Base-by-base conservation (phyloP, 2,888 invertebrate species). In the Tiliacea aurago region DNA sequence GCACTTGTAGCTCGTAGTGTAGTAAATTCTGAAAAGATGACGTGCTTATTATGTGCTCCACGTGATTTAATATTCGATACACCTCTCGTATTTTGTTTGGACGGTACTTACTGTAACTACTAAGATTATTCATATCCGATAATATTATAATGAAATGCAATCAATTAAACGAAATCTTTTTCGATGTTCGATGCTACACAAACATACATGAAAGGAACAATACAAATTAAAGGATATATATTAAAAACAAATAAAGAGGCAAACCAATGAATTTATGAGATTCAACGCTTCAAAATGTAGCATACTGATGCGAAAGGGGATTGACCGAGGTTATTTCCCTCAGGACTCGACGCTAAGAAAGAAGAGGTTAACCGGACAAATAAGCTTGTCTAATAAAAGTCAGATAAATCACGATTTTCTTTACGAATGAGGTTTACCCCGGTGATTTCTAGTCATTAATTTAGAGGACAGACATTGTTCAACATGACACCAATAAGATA, bases 291-390 rank as follows among this genome's bases (percentile, higher is more conserved):
- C 86, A 86, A 89, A 88, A 88, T 86, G 87, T 86, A 84, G 87
- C 84, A 89, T 87, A 87, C 84, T 85, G 84, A 88, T 86, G 86
- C 78, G 80, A 87, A 88, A 89, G 90, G 90, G 89, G 89, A 91
- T 86, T 89, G 89, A 90, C 90, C 90, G 90, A 86, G 91, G 90
- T 91, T 92, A 93, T 92, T 93, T 93, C 92, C 92, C 93, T 81
- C 70, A 90, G 89, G 92, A 89, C 77, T 72, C 67, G 74, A 73
- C 70, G 78, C 77, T 78, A 78, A 73, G 81, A 82, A 85, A 80
- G 84, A 85, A 80, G 84, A 88, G 86, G 86, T 84, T 84, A 85
- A 72, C 77, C 75, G 76, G 85, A 81, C 85, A 81, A 88, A 89
- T 86, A 84, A 82, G 76, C 64, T 84, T 76, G 75, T 79, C 76